Base-by-base conservation (phyloP, 2,888 invertebrate genomes). In the Cecidostiba fungosa region DNA sequence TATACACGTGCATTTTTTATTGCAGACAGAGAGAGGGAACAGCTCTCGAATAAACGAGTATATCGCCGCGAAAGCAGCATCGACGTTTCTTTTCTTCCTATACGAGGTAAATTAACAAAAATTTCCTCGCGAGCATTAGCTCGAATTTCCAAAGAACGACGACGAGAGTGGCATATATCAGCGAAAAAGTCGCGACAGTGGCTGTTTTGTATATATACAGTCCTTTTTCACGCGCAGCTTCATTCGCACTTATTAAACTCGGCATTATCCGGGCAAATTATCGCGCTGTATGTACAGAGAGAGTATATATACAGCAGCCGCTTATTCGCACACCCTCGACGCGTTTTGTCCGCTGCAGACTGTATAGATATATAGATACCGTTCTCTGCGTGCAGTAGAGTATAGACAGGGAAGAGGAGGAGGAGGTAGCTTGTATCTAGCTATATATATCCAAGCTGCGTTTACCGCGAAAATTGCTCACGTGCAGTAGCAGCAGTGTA, bases 401-500 rank as follows among this genome's bases (percentile, higher is more conserved):
- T 19, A 19, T 19, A 50, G 50, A 50, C 50, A 36, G 26, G 29
- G 8, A 16, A 14, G 69, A 36, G 32, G 29, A 32, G 29, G 70
- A 70, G 70, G 29, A 39, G 47, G 39, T 39, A 72, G 39, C 62
- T 39, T 16, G 26, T 79, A 16, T 50, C 6, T 19, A 0, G n/a
- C 3, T 29, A 29, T 59, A 66, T 8, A 2, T 43, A 29, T 76
- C 29, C 5, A 54, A 39, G 54, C 19, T 36, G 73, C 78, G 74
- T 69, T 84, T 79, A 79, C 79, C 77, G 72, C 76, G 84, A 80
- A 84, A 85, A 85, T 85, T 70, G 72, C 79, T 79, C 73, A 59
- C 36, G 23, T 6, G 59, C 74, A 66, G 79, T 10, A 43, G 72
- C 59, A 54, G 39, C 29, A 1, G 50, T 12, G 39, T 83, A 43